Base-by-base conservation (phyloP, 2,888 invertebrate species). In the Acleris literana region DNA sequence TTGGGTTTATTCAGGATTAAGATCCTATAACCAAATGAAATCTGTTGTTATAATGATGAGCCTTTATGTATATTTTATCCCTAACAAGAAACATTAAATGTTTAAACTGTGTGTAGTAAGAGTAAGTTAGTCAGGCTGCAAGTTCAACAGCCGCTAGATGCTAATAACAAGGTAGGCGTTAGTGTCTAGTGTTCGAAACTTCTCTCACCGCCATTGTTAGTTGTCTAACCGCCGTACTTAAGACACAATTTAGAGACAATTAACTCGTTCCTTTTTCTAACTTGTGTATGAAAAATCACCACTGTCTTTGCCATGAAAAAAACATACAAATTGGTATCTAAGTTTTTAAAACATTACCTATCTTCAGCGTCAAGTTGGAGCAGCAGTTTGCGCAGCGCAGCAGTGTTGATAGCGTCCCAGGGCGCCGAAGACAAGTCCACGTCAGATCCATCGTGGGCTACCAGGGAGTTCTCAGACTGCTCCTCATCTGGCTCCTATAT, bases 291-390 rank as follows among this genome's bases (percentile, higher is more conserved):
- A 25, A 25, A 6, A 25, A 6, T 25, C 25, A 6, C 7, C 25
- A 7, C 25, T 25, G 5, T 9, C 9, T 1, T 9, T 33, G 33
- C 33, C 9, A 39, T n/a, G n/a, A n/a, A n/a, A 46, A 46, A 46
- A 13, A 5, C 0, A 16, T n/a, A 46, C 6, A 16, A 17, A 17
- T 1, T 7, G n/a, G 46, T 46, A 44, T n/a, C 33, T 33, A 33
- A 33, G 33, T 16, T 44, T 43, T 44, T 5, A 20, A 13, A 33
- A 39, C 18, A 2, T 64, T 75, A 92, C 93, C 90, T 88, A 51
- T 92, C 90, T 18, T 90, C 90, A 55, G 83, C 79, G 59, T 91
- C 91, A 0, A 92, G 83, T 72, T 92, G 92, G 71, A 89, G 70
- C 20, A 93, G 76, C 61, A 93, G 79, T 68, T 92, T 92, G 70